Base-by-base conservation (phyloP, 2,888 invertebrate species). In the Calliopum simillimum region DNA sequence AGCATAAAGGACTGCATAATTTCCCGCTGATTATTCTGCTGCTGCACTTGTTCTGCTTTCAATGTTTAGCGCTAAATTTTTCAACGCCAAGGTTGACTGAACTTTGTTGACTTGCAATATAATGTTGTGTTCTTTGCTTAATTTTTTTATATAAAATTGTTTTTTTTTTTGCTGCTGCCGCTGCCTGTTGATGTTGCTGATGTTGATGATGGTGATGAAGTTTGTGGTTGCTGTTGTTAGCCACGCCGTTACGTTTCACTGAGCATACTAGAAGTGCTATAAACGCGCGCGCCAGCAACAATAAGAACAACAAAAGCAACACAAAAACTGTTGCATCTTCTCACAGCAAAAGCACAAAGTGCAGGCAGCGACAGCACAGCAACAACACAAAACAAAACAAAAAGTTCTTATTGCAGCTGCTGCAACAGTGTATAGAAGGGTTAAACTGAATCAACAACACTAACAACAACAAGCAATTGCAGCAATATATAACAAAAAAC, bases 41-140 rank as follows among this genome's bases (percentile, higher is more conserved):
- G 33, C 46, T 21, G 46, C 62, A 16, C 43, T 19, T 16, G 33
- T 33, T 33, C 33, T 33, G 33, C 33, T 33, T 33, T 5, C 33
- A 8, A 33, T 33, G 33, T 2, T 6, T 33, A 6, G 2, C 33
- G 33, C 33, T 33, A 33, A 33, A 33, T 33, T 33, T 33, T 33
- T 33, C 33, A 43, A 21, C 46, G 49, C 19, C 16, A 47, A 21
- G 33, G 14, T 21, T 64, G 64, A 16, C 33, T 21, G 49, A 49
- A 23, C 47, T 63, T n/a, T 46, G 19, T 61, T 44, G 68, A 21
- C 69, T 56, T 58, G 46, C 70, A 64, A 64, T 71, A 43, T 61
- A 16, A 25, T 53, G 53, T 41, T 62, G 49, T 14, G 49, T 14
- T 62, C 21, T 62, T 43, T 44, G 16, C 21, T 19, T 21, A 41